Conservation (phyloP, 2,113 vertebrate species). For the human (Homo sapiens) region GRCh38 chr14:98031001-98031500, state of each 20-base stretch:
- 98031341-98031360: fast-evolving
- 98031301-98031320: not conserved
- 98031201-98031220: not conserved
- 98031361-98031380: not conserved
- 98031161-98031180: not conserved
- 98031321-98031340: not conserved
- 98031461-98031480: fast-evolving
- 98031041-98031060: slow-evolving; percentile 18
- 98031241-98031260: not conserved
- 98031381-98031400: not conserved
- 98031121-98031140: not conserved
- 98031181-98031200: not conserved
- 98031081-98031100: not conserved
- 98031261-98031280: fast-evolving
- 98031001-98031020: not conserved
- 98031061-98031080: slow-evolving; percentile 69
- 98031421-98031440: not conserved
- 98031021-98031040: slow-evolving; percentile 18
- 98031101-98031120: not conserved
- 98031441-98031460: fast-evolving
- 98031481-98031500: not conserved
- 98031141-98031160: not conserved
- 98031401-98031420: too few relatives aligned
- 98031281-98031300: fast-evolving
- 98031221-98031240: not conserved